These are phyloP conservation scores for Anableps anableps DNA, from an alignment of 2,797 vertebrate genomes.

Conservation along the genomic window DNA sequence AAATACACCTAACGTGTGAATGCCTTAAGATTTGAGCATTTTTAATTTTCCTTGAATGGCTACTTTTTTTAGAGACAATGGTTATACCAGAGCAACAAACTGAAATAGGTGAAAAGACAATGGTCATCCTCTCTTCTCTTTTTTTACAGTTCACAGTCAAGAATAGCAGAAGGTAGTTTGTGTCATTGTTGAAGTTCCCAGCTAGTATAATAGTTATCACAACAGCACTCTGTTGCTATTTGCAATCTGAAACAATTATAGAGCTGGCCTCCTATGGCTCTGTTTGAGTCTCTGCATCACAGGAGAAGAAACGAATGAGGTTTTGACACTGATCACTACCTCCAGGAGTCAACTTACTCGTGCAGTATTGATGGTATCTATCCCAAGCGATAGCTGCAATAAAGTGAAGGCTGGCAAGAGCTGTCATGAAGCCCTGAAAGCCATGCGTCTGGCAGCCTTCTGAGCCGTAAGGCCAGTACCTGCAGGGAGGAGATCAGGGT, in stretches of 20 bases:
- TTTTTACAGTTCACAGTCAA: not conserved
- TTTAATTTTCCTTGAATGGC: not conserved
- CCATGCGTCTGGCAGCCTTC: slow-evolving; percentile 93
- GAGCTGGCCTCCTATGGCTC: slow-evolving; percentile 20
- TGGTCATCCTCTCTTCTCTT: not conserved
- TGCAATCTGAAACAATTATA: not conserved
- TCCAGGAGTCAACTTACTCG: slow-evolving; percentile 78
- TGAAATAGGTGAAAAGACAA: not conserved
- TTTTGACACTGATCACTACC: not conserved
- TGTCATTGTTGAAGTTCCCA: not conserved
- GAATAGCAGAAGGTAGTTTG: not conserved
- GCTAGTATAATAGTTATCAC: not conserved
- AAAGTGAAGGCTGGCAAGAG: slow-evolving; percentile 91
- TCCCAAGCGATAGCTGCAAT: slow-evolving; percentile 94
- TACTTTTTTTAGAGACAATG: not conserved
- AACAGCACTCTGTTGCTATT: not conserved
- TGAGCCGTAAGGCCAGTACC: slow-evolving; percentile 94
- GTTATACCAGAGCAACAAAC: not conserved
- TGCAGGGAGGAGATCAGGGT: slow-evolving; percentile 58
- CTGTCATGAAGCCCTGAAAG: slow-evolving; percentile 92
- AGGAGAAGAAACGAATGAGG: not conserved
- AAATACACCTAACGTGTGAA: not conserved
- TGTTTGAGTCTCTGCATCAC: not conserved
- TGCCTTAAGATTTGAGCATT: not conserved
- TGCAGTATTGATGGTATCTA: slow-evolving; percentile 93